Evolutionary conservation across 2,797 vertebrate genomes (phyloP).

Genomic region (Macrochelys suwanniensis): DNA sequence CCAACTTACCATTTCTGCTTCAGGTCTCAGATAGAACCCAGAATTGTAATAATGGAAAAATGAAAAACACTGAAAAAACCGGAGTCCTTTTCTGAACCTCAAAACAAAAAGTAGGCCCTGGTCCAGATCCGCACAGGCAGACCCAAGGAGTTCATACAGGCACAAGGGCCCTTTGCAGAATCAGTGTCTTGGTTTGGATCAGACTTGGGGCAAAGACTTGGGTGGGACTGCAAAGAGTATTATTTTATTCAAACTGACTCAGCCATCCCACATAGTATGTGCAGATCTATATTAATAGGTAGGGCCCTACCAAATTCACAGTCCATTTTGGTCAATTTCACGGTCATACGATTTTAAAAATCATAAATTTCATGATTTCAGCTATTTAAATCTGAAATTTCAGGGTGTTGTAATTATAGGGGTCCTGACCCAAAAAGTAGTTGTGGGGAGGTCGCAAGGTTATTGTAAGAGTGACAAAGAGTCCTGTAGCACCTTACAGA

Average conservation of each 20-base stretch:
- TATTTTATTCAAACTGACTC: neutral
- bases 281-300: neutral
- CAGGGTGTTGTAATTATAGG: too few relatives aligned
- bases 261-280: neutral
- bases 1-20: neutral
- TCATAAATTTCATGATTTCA: too few relatives aligned
- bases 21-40: neutral
- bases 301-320: too few relatives aligned
- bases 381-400: too few relatives aligned
- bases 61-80: neutral
- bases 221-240: neutral
- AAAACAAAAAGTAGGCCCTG: neutral
- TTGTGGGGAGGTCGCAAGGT: too few relatives aligned
- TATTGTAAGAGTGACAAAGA: too few relatives aligned
- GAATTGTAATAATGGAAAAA: neutral
- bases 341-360: too few relatives aligned
- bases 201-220: neutral
- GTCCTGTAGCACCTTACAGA: too few relatives aligned
- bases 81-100: neutral
- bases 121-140: accelerated
- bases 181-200: neutral
- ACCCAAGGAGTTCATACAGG: neutral
- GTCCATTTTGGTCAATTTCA: too few relatives aligned
- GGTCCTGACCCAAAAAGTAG: too few relatives aligned
- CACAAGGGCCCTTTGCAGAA: neutral